A percentile compares a stretch with the other conserved stretches of the same genome.
phyloP scores from a whole-genome alignment of 2,797 vertebrate genomes.

The Scolopax bukidnonensis region DNA sequence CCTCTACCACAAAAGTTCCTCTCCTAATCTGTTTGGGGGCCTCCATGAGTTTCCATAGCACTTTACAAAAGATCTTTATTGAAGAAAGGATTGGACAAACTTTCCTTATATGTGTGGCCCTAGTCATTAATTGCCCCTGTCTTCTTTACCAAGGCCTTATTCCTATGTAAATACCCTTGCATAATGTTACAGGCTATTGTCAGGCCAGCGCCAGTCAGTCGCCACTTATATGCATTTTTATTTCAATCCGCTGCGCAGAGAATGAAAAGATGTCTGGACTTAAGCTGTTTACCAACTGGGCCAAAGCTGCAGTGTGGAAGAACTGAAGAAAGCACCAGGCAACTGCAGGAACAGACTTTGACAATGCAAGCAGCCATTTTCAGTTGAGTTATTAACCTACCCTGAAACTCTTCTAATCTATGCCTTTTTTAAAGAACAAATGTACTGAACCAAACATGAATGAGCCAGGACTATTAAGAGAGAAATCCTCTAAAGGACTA shows the following conservation, averaged over 20 bases:
- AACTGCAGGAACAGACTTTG: constrained; percentile 74
- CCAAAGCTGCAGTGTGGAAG: constrained; percentile 79
- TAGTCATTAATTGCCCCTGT: constrained; percentile 78
- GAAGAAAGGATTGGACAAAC: constrained; percentile 80
- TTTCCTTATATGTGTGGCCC: constrained; percentile 80
- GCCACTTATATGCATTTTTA: constrained; percentile 83
- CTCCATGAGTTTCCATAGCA: constrained; percentile 78
- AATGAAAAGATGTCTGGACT: constrained; percentile 85
- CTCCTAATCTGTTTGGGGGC: constrained; percentile 73
- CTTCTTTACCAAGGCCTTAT: constrained; percentile 80
- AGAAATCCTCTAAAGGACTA: constrained; percentile 79
- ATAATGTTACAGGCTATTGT: constrained; percentile 86
- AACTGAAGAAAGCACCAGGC: constrained; percentile 78
- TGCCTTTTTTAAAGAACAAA: constrained; percentile 80
- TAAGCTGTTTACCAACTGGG: constrained; percentile 87
- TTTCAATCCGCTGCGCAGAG: constrained; percentile 79
- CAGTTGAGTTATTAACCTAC: constrained; percentile 83
- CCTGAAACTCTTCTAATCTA: constrained; percentile 81
- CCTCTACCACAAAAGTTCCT: constrained; percentile 49
- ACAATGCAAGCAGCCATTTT: constrained; percentile 82
- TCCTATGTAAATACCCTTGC: constrained; percentile 88
- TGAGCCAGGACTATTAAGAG: constrained; percentile 77
- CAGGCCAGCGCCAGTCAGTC: constrained; percentile 80
- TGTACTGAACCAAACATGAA: constrained; percentile 80
- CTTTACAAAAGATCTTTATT: constrained; percentile 81